These are phyloP conservation scores for Cyrtonyx montezumae DNA, from an alignment of 2,113 vertebrate genomes.

Conservation along the genomic window DNA sequence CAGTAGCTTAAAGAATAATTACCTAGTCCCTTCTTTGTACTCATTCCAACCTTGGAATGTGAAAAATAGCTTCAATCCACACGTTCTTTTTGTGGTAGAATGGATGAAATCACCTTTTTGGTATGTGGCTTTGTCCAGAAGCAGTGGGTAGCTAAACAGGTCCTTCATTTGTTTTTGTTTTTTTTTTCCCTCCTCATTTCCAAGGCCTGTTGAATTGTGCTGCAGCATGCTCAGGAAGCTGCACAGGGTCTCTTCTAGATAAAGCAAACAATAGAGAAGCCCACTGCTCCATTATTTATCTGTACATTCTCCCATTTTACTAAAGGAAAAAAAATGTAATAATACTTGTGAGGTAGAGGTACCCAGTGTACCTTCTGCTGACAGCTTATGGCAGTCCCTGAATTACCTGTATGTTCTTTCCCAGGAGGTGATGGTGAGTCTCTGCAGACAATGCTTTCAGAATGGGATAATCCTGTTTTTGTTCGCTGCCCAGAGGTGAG, in stretches of 20 bases:
- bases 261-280: neutral
- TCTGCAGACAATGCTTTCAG: constrained; percentile 84
- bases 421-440: constrained; percentile 71
- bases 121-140: constrained; percentile 55
- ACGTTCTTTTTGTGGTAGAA: neutral
- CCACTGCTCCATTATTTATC: neutral
- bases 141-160: constrained; percentile 14
- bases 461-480: constrained; percentile 97
- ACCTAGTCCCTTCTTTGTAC: constrained; percentile 53
- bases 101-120: constrained; percentile 47
- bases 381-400: neutral
- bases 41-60: constrained; percentile 51
- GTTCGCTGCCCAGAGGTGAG: constrained; percentile 85
- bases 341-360: neutral
- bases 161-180: neutral
- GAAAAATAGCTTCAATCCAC: constrained; percentile 60
- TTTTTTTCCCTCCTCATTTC: neutral
- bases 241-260: neutral
- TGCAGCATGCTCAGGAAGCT: neutral
- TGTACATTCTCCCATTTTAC: neutral
- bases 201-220: neutral
- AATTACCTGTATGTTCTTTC: neutral
- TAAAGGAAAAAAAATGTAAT: neutral
- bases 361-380: neutral
- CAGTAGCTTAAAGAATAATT: constrained; percentile 58